Evolutionary conservation across 2,113 vertebrate genomes (phyloP), one percentile per base, ranked within the genome.

Genomic region (Carlito syrichta): DNA sequence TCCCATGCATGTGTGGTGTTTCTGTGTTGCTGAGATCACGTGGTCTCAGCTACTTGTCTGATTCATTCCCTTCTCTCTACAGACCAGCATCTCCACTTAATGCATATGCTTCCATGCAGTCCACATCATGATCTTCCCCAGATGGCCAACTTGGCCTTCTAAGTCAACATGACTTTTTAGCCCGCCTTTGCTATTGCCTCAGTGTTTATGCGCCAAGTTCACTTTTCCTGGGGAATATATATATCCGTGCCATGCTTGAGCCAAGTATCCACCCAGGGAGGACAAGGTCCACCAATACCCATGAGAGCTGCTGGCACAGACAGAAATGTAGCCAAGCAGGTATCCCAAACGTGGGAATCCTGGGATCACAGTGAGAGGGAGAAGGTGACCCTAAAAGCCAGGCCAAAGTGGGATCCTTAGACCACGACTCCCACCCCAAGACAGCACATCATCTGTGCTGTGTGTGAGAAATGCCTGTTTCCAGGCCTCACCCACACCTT

Each of bases 21-120:
- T 69, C 81, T 32, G 0, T 16, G 23, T 92, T 86, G 50, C 40
- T 20, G n/a, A 86, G 71, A 62, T 63, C 3, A 2, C 0, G 0
- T 62, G 56, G n/a, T 25, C 43, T 45, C 92, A 20, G 25, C 81
- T 45, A 0, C 85, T 17, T 20, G 9, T 79, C 40, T 50, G 52
- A 38, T 27, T 89, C 85, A 23, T 45, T 69, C 20, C 30, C 7
- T 56, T 86, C 25, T 58, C 20, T 19, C 63, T 68, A 0, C 32
- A 77, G 40, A 94, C 35, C 32, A 4, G 43, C 27, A 3, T 83
- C 69, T 76, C 69, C 74, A 23, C 32, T 38, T 56, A n/a, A 3
- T 0, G 0, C 19, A 3, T 19, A 43, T 50, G 38, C 48, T 4
- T 17, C 6, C 5, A 0, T 6, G 6, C 35, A 62, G 32, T 38